Evolutionary conservation across 2,888 invertebrate species (phyloP).

Genomic region (Shargacucullia verbasci): DNA sequence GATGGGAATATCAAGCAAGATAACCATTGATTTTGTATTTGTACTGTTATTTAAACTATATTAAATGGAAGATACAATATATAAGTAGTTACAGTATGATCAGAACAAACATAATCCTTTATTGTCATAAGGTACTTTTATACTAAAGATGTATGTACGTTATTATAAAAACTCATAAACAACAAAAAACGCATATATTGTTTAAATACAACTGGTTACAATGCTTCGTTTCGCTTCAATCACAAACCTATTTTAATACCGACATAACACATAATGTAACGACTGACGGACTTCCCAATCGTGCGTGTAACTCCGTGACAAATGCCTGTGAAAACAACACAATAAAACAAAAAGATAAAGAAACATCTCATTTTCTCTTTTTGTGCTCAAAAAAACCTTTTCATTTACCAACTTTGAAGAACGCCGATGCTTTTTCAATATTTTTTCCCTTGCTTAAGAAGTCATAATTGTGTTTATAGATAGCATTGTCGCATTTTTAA

Average conservation of each 20-base stretch:
- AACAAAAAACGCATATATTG: slow-evolving; percentile 29
- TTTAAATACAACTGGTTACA: slow-evolving; percentile 22
- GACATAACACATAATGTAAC: slow-evolving; percentile 25
- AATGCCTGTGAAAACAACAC: slow-evolving; percentile 51
- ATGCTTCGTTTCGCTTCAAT: slow-evolving; percentile 25
- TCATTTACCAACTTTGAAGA: slow-evolving; percentile 50
- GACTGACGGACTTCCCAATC: slow-evolving; percentile 32
- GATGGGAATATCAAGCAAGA: slow-evolving; percentile 54
- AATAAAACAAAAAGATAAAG: slow-evolving; percentile 54
- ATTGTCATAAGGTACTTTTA: too few species aligned
- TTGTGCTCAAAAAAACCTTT: slow-evolving; percentile 48
- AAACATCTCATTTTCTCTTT: slow-evolving; percentile 46
- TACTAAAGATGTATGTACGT: not conserved
- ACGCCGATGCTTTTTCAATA: slow-evolving; percentile 60
- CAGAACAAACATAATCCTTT: too few species aligned
- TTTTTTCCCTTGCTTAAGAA: slow-evolving; percentile 60
- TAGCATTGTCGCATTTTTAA: slow-evolving; percentile 61
- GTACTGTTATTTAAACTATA: slow-evolving; percentile 2
- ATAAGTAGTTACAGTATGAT: too few species aligned
- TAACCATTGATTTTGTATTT: slow-evolving; percentile 51
- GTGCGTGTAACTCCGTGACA: slow-evolving; percentile 49
- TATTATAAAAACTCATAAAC: slow-evolving; percentile 10
- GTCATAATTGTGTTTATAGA: slow-evolving; percentile 67
- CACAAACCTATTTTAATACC: slow-evolving; percentile 31
- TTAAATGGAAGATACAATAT: slow-evolving; percentile 1